Conservation (phyloP, 2,113 vertebrate species). For the Vimba vimba region DNA sequence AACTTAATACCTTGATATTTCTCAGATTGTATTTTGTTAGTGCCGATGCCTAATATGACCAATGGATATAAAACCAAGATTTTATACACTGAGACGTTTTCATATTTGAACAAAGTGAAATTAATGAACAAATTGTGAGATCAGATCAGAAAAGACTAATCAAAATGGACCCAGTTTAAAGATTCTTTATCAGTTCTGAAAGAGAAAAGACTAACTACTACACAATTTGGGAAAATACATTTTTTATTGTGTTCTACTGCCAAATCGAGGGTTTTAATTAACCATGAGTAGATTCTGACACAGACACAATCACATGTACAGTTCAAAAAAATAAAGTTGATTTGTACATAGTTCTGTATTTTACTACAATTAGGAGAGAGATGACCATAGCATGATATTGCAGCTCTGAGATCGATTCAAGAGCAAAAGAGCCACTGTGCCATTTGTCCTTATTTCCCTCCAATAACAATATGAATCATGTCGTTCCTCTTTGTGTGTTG, state of each 20-base stretch:
- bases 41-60: too few relatives aligned
- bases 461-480: too few relatives aligned
- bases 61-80: too few relatives aligned
- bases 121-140: too few relatives aligned
- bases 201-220: not conserved
- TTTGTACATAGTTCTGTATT: not conserved
- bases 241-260: conserved; percentile 14
- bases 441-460: not conserved
- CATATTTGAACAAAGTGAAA: too few relatives aligned
- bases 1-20: too few relatives aligned
- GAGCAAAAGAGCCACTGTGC: too few relatives aligned
- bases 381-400: too few relatives aligned
- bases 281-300: not conserved
- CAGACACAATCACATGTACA: conserved; percentile 17
- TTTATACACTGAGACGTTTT: too few relatives aligned
- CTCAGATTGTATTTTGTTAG: too few relatives aligned
- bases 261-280: not conserved
- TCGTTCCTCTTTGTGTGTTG: not conserved
- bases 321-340: conserved; percentile 62
- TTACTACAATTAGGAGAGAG: not conserved
- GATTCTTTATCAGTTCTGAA: not conserved
- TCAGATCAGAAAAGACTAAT: too few relatives aligned
- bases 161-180: too few relatives aligned
- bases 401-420: not conserved
- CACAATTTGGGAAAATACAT: conserved; percentile 51